These are phyloP conservation scores for Misgurnus mizolepis DNA, from an alignment of 2,113 vertebrate species.

Conservation along the genomic window DNA sequence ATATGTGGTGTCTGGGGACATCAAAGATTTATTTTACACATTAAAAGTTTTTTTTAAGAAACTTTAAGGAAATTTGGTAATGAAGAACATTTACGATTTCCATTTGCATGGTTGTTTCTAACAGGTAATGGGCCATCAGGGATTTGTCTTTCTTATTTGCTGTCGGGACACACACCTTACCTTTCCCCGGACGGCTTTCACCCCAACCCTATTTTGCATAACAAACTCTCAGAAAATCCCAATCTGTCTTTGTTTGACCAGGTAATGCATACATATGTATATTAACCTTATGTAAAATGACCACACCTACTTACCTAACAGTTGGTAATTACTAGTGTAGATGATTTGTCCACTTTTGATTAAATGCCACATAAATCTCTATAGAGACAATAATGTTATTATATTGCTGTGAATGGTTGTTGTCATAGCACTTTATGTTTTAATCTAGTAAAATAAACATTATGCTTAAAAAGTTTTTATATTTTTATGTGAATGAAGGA, in stretches of 20 bases:
- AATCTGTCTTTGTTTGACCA: conserved; percentile 74
- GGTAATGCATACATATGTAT: conserved; percentile 57
- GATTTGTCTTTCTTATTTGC: conserved; percentile 79
- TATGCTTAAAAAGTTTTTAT: not conserved
- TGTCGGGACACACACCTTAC: conserved; percentile 79
- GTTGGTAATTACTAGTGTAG: not conserved
- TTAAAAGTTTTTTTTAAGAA: not conserved
- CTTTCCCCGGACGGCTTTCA: conserved; percentile 66
- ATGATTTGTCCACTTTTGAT: not conserved
- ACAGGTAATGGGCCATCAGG: conserved; percentile 80
- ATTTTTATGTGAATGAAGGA: conserved; percentile 61
- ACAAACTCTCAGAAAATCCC: conserved; percentile 70
- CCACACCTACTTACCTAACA: conserved; percentile 17
- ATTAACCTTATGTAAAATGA: not conserved
- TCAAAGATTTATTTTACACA: too few relatives aligned
- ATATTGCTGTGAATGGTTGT: not conserved
- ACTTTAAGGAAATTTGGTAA: too few relatives aligned
- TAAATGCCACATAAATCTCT: not conserved
- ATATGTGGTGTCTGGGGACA: too few relatives aligned
- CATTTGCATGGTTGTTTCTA: conserved; percentile 14
- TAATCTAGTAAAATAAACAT: not conserved
- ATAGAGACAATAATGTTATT: not conserved
- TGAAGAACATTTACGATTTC: not conserved
- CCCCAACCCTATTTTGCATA: conserved; percentile 74
- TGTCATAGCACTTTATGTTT: not conserved